phyloP scores from a whole-genome alignment of 2,888 invertebrate genomes.

The Cistogaster globosa region DNA sequence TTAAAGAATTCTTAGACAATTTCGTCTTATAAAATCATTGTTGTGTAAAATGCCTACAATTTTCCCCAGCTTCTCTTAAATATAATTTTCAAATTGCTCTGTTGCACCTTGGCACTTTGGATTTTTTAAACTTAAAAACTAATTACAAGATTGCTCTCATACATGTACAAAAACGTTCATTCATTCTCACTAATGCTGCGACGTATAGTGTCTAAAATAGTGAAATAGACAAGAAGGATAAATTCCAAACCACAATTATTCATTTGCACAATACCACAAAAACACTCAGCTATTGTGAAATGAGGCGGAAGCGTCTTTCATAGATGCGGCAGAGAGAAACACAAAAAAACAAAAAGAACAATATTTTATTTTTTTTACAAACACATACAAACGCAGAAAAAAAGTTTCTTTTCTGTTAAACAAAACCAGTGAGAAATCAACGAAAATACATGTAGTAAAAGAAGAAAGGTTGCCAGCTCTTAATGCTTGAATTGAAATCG shows the following conservation, averaged over 20 bases:
- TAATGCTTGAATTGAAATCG: background rate
- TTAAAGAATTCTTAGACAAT: too few relatives aligned
- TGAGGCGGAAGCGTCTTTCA: constrained; percentile 68
- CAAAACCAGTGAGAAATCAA: constrained; percentile 53
- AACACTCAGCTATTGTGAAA: constrained; percentile 69
- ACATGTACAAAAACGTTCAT: background rate
- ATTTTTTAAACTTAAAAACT: too few relatives aligned
- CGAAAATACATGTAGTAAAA: constrained; percentile 15
- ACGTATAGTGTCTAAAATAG: constrained; percentile 63
- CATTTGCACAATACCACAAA: constrained; percentile 79
- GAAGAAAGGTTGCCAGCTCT: constrained; percentile 49
- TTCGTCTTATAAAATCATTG: too few relatives aligned
- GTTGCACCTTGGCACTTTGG: too few relatives aligned
- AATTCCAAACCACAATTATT: constrained; percentile 81
- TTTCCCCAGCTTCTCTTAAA: too few relatives aligned
- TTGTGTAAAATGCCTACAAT: too few relatives aligned
- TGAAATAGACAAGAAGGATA: constrained; percentile 72
- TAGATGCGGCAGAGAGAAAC: constrained; percentile 56
- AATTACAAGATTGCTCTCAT: background rate
- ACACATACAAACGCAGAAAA: constrained; percentile 20
- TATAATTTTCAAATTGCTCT: too few relatives aligned
- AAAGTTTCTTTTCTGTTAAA: constrained; percentile 14
- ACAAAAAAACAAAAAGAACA: constrained; percentile 25
- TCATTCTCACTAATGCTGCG: background rate
- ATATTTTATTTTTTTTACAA: constrained; percentile 19